These are phyloP conservation scores for Meiosimyza platycephala DNA, from an alignment of 2,888 invertebrate species.

Conservation along the genomic window DNA sequence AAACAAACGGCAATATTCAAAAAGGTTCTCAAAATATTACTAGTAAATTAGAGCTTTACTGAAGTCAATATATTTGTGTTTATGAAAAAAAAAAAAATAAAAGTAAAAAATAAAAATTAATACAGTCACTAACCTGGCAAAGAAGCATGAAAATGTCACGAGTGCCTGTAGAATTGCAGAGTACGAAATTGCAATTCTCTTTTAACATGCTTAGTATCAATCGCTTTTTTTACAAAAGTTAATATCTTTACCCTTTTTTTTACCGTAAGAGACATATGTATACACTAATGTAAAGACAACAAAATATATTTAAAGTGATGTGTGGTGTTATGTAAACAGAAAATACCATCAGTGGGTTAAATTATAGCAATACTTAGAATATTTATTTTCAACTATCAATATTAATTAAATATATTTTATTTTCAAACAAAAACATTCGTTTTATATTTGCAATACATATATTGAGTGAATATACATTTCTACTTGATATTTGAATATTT, in stretches of 20 bases:
- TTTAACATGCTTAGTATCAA: too few species aligned
- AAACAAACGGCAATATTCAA: constrained; percentile 12
- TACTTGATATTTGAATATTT: too few species aligned
- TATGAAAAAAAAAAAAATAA: constrained; percentile 21
- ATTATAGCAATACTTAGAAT: constrained; percentile 4
- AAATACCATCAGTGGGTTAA: neutral
- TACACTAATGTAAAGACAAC: neutral
- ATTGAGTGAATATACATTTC: too few species aligned
- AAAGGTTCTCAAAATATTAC: constrained; percentile 16
- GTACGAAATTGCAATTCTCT: constrained; percentile 11
- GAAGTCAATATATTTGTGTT: constrained; percentile 16
- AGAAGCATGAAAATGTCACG: constrained; percentile 10
- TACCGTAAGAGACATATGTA: too few species aligned
- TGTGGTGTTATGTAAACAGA: constrained; percentile 8
- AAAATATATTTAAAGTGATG: constrained; percentile 9
- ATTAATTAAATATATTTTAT: too few species aligned
- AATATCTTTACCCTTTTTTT: too few species aligned
- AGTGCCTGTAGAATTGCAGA: constrained; percentile 11
- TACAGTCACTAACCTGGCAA: constrained; percentile 34
- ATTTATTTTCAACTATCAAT: too few species aligned
- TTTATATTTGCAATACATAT: too few species aligned
- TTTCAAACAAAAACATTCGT: too few species aligned
- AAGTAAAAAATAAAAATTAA: constrained; percentile 20
- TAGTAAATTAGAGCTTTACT: constrained; percentile 25
- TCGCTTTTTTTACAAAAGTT: too few species aligned